Evolutionary conservation across 2,797 vertebrate species (phyloP).

Genomic region (Paratrypauchen microcephalus): DNA sequence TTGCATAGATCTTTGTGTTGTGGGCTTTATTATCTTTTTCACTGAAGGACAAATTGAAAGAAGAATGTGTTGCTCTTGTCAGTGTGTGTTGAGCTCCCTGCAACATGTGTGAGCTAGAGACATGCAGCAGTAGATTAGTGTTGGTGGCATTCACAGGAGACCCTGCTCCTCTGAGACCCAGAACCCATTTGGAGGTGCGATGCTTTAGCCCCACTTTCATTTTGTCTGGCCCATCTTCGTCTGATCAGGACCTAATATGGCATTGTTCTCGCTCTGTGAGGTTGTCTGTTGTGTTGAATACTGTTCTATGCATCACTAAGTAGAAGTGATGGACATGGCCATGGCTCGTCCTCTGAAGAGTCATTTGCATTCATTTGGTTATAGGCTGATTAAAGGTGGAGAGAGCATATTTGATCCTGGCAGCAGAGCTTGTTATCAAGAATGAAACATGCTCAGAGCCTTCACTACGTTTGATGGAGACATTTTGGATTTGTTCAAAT

Average conservation of each 20-base stretch:
- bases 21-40: conserved; percentile 8
- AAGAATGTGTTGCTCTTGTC: conserved; percentile 8
- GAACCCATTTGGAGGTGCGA: conserved; percentile 71
- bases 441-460: conserved; percentile 21
- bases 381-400: conserved; percentile 55
- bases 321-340: conserved; percentile 58
- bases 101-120: background rate
- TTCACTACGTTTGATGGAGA: background rate
- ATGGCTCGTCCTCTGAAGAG: conserved; percentile 56
- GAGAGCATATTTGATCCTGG: conserved; percentile 48
- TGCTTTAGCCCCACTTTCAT: conserved; percentile 68
- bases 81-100: background rate
- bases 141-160: conserved; percentile 57
- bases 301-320: conserved; percentile 43
- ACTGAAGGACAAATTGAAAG: conserved; percentile 16
- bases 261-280: conserved; percentile 26
- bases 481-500: conserved; percentile 11
- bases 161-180: conserved; percentile 63
- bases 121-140: conserved; percentile 46
- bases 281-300: conserved; percentile 11
- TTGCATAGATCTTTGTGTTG: conserved; percentile 18
- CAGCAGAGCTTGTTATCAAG: conserved; percentile 29
- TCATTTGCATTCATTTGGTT: conserved; percentile 65
- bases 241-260: conserved; percentile 23
- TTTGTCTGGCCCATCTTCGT: conserved; percentile 47